Percentiles rank a stretch among this genome's conserved stretches.
Evolutionary conservation across 2,797 vertebrate species (phyloP).

Genomic region (Spheniscus humboldti): DNA sequence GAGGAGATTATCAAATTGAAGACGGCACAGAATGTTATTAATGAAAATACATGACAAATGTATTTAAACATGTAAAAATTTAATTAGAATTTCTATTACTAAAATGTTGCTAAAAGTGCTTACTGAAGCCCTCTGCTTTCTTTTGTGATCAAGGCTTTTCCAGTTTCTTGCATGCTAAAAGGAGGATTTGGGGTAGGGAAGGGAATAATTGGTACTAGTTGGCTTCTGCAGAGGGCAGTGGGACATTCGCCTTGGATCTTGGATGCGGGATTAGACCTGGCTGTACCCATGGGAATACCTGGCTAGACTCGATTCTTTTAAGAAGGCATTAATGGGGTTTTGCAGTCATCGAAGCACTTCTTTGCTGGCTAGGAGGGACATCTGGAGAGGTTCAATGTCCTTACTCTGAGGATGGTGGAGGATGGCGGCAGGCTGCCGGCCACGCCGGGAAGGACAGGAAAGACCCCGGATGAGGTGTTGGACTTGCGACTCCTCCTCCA

Average conservation of each 20-base stretch:
- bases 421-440: neutral
- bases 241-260: neutral
- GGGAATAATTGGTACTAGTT: neutral
- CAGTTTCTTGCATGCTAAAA: neutral
- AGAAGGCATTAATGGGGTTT: neutral
- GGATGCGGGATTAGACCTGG: neutral
- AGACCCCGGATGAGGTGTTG: neutral
- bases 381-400: neutral
- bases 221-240: neutral
- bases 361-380: neutral
- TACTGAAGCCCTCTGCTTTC: conserved; percentile 11
- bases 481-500: neutral
- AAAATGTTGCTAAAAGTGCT: neutral
- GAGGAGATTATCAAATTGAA: conserved; percentile 8
- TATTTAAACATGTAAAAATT: conserved; percentile 38
- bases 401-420: neutral
- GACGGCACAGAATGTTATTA: neutral
- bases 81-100: conserved; percentile 46
- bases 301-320: neutral
- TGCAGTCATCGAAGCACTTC: neutral
- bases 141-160: neutral
- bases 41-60: conserved; percentile 23
- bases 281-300: neutral
- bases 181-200: neutral
- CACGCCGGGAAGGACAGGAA: neutral